These are phyloP conservation scores for Ptychobarbus kaznakovi DNA, from an alignment of 2,797 vertebrate genomes.

Conservation along the genomic window DNA sequence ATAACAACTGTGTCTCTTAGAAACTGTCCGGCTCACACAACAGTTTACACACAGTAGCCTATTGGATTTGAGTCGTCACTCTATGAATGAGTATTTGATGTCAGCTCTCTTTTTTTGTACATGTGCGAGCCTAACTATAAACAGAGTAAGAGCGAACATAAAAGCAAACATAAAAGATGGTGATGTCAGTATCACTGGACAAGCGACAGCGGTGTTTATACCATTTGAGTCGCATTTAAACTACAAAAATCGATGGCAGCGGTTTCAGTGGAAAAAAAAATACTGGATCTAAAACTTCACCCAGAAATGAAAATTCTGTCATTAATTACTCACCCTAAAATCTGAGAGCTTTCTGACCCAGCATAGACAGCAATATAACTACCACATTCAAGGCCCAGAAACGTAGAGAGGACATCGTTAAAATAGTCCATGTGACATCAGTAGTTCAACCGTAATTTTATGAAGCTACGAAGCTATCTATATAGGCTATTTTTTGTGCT, in stretches of 20 bases:
- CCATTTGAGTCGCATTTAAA: not conserved
- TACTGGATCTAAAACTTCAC: not conserved
- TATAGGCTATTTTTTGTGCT: too few species aligned
- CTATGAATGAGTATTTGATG: not conserved
- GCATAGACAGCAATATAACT: not conserved
- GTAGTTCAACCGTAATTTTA: too few species aligned
- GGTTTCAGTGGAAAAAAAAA: not conserved
- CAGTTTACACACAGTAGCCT: not conserved
- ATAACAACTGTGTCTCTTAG: not conserved
- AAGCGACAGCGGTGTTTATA: not conserved
- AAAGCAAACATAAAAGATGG: not conserved
- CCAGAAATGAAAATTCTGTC: not conserved
- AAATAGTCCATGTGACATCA: too few species aligned
- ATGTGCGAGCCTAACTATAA: not conserved
- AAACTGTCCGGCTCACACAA: not conserved
- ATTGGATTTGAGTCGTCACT: not conserved
- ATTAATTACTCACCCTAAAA: not conserved
- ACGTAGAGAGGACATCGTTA: too few species aligned
- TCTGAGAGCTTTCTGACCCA: not conserved
- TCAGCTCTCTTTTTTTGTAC: not conserved
- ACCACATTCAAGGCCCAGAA: not conserved
- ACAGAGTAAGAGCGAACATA: not conserved
- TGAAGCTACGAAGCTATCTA: too few species aligned
- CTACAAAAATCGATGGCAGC: not conserved
- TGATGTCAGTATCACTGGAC: not conserved